Evolutionary conservation across 2,888 invertebrate species (phyloP).

Genomic region (Drosophila anomalata): DNA sequence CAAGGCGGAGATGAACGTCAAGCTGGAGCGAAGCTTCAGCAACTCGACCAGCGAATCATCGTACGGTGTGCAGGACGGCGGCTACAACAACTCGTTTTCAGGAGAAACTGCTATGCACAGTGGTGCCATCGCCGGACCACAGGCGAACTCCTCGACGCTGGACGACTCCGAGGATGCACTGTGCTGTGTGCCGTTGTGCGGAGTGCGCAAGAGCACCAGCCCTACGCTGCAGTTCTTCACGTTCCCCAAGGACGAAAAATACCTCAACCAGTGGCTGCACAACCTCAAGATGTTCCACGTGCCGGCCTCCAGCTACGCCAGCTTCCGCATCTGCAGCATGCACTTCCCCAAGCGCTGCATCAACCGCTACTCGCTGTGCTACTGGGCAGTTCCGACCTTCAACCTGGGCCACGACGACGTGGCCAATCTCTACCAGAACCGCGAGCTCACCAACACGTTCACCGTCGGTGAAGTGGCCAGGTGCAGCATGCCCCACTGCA

Average conservation of each 20-base stretch:
- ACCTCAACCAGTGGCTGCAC: slow-evolving; percentile 80
- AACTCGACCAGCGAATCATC: slow-evolving; percentile 75
- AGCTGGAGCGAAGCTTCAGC: slow-evolving; percentile 73
- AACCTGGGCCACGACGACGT: slow-evolving; percentile 81
- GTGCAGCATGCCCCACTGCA: slow-evolving; percentile 81
- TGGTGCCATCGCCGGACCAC: slow-evolving; percentile 58
- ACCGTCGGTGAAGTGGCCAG: slow-evolving; percentile 79
- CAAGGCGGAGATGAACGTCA: slow-evolving; percentile 72
- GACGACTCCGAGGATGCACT: slow-evolving; percentile 76
- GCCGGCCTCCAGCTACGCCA: slow-evolving; percentile 66
- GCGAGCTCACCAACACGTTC: slow-evolving; percentile 79
- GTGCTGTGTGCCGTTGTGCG: slow-evolving; percentile 80
- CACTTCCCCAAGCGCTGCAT: slow-evolving; percentile 82
- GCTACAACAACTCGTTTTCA: slow-evolving; percentile 61
- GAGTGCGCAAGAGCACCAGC: slow-evolving; percentile 77
- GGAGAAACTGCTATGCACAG: slow-evolving; percentile 64
- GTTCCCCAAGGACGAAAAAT: slow-evolving; percentile 80
- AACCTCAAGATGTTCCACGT: slow-evolving; percentile 80
- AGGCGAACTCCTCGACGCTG: slow-evolving; percentile 73
- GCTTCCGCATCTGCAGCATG: slow-evolving; percentile 79
- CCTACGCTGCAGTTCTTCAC: slow-evolving; percentile 80
- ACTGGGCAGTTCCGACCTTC: slow-evolving; percentile 81
- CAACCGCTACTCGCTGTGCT: slow-evolving; percentile 80
- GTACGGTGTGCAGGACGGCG: slow-evolving; percentile 60
- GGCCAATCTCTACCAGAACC: slow-evolving; percentile 81